These are phyloP conservation scores for Neodiprion virginianus DNA, from an alignment of 1,140 invertebrate genomes.

Conservation along the genomic window DNA sequence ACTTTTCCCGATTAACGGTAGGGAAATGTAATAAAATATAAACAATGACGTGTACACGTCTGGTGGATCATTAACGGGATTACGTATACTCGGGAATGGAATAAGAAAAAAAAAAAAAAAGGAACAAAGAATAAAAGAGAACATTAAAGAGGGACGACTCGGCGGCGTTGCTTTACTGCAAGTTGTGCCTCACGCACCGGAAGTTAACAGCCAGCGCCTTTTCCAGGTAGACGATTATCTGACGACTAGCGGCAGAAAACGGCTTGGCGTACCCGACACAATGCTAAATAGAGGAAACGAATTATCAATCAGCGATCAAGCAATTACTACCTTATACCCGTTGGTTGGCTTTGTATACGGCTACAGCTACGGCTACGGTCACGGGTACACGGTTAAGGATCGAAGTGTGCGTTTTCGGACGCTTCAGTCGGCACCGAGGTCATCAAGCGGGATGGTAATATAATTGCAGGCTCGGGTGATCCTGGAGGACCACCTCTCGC, in stretches of 20 bases:
- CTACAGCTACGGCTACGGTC: neutral
- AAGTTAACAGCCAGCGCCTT: neutral
- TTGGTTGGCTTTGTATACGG: neutral
- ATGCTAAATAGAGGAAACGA: no score
- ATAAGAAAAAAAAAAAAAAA: constrained; percentile 4
- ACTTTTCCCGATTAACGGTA: no score
- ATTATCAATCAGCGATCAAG: no score
- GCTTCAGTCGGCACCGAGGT: neutral
- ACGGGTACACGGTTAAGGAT: neutral
- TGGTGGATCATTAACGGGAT: no score
- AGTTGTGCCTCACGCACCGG: constrained; percentile 3
- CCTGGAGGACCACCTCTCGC: neutral
- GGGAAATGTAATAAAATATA: no score
- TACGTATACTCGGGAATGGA: constrained; percentile 6
- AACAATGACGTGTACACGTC: no score
- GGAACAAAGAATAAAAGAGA: constrained; percentile 12
- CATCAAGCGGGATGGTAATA: neutral
- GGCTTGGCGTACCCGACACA: no score
- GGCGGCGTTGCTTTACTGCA: neutral
- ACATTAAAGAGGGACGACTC: constrained; percentile 8
- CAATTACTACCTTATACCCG: no score
- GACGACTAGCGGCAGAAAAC: no score
- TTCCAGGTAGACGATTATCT: no score
- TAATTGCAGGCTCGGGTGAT: no score
- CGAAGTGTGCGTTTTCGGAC: neutral